Conservation (phyloP, 2,888 invertebrate genomes). For the Spodoptera littoralis region DNA sequence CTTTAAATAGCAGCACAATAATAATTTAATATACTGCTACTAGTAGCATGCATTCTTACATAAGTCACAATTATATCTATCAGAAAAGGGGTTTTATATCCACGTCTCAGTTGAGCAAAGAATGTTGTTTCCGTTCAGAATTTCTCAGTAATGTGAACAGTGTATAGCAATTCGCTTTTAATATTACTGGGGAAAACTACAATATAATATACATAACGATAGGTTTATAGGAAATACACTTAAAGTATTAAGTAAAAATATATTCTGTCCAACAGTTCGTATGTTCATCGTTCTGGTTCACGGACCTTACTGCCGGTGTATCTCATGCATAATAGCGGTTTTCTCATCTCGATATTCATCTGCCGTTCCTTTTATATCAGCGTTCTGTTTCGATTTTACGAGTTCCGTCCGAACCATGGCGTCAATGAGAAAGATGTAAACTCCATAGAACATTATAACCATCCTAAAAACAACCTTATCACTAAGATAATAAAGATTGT, state of each 20-base stretch:
- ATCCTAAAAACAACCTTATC: conserved; percentile 63
- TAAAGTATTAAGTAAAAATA: not conserved
- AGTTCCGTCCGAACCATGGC: conserved; percentile 73
- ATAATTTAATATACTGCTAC: no score
- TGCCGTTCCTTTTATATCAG: conserved; percentile 80
- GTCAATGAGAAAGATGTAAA: conserved; percentile 77
- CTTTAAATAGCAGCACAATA: no score
- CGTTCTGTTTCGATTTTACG: conserved; percentile 84
- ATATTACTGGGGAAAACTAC: no score
- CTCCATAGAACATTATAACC: conserved; percentile 59
- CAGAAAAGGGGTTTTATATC: no score
- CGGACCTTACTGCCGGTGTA: conserved; percentile 58
- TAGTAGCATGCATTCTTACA: no score
- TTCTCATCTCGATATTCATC: conserved; percentile 85
- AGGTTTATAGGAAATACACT: not conserved
- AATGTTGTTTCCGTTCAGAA: no score
- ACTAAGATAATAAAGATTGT: conserved; percentile 42
- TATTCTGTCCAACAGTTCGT: conserved; percentile 26
- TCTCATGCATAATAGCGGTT: conserved; percentile 77
- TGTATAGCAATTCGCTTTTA: no score
- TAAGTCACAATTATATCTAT: no score
- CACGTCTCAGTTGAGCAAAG: no score
- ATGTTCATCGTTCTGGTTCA: conserved; percentile 46
- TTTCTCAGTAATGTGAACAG: no score
- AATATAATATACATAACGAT: no score